Conservation (phyloP, 2,888 invertebrate genomes). For the Metalampra italica region DNA sequence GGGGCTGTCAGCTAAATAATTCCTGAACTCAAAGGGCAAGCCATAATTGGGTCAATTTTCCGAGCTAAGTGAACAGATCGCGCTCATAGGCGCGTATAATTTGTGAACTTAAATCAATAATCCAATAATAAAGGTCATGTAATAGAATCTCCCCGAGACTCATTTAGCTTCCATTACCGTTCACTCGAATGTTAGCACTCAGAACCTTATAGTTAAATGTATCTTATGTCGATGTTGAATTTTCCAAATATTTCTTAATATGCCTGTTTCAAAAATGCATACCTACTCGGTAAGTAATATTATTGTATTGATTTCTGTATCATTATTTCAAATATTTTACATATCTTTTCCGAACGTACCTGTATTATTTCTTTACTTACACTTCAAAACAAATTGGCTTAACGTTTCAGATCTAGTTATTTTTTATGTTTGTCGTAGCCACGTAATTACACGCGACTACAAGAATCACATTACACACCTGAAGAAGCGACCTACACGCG, state of each 20-base stretch:
- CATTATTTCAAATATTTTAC: too few relatives aligned
- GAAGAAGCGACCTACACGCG: constrained; percentile 29
- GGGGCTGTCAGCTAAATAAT: neutral
- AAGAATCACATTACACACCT: too few relatives aligned
- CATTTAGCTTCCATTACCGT: constrained; percentile 9
- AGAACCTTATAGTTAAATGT: too few relatives aligned
- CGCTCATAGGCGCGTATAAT: neutral
- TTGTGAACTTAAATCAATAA: constrained; percentile 6
- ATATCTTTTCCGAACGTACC: neutral
- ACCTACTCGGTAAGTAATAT: too few relatives aligned
- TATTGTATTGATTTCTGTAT: too few relatives aligned
- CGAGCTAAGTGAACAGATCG: constrained; percentile 5
- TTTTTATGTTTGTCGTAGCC: too few relatives aligned
- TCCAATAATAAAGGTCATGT: constrained; percentile 2
- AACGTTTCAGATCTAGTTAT: too few relatives aligned
- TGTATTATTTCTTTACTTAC: neutral
- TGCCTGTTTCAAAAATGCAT: too few relatives aligned
- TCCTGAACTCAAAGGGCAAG: neutral
- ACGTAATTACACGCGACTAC: too few relatives aligned
- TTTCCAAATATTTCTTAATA: too few relatives aligned
- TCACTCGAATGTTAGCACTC: neutral
- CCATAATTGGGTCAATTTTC: constrained; percentile 27
- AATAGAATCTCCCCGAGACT: constrained; percentile 7
- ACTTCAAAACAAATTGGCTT: too few relatives aligned
- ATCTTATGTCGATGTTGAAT: too few relatives aligned